Percentiles rank a stretch among this genome's conserved stretches.
Evolutionary conservation across 2,888 invertebrate species (phyloP).

Genomic region (Meliscaeva auricollis): DNA sequence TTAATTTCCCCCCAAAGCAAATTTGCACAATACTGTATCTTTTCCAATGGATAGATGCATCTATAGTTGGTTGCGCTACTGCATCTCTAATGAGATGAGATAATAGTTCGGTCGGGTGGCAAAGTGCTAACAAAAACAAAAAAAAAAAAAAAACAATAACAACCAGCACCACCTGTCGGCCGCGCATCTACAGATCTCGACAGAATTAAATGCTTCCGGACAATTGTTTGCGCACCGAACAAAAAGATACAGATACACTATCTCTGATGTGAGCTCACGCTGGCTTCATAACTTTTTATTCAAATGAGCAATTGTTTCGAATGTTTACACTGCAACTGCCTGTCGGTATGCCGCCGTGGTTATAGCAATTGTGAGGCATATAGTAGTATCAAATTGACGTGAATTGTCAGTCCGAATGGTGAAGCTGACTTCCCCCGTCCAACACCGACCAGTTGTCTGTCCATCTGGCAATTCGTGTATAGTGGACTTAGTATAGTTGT

Average conservation of each 20-base stretch:
- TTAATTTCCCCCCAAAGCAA: slow-evolving; percentile 63
- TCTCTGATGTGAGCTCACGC: slow-evolving; percentile 41
- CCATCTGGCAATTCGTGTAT: slow-evolving; percentile 28
- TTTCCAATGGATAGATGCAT: slow-evolving; percentile 17
- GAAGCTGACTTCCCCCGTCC: neutral
- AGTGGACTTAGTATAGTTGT: slow-evolving; percentile 31
- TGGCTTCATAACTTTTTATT: slow-evolving; percentile 75
- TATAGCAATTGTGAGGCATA: too few species aligned
- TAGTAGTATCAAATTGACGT: slow-evolving; percentile 47
- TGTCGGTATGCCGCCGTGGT: slow-evolving; percentile 13
- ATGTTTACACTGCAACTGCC: slow-evolving; percentile 64
- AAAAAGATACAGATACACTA: slow-evolving; percentile 33
- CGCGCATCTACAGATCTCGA: slow-evolving; percentile 55
- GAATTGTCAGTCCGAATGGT: slow-evolving; percentile 43
- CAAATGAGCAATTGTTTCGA: slow-evolving; percentile 76
- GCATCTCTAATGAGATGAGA: slow-evolving; percentile 76
- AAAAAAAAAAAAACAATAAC: too few species aligned
- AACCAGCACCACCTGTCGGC: slow-evolving; percentile 70
- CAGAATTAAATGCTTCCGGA: slow-evolving; percentile 75
- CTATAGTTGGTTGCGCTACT: slow-evolving; percentile 43
- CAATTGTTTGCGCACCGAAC: slow-evolving; percentile 63
- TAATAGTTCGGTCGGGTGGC: slow-evolving; percentile 64
- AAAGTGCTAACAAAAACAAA: slow-evolving; percentile 16
- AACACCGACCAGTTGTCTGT: slow-evolving; percentile 19
- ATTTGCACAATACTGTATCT: slow-evolving; percentile 62